Conservation (phyloP, 2,113 vertebrate species). For the Hyperoodon ampullatus region DNA sequence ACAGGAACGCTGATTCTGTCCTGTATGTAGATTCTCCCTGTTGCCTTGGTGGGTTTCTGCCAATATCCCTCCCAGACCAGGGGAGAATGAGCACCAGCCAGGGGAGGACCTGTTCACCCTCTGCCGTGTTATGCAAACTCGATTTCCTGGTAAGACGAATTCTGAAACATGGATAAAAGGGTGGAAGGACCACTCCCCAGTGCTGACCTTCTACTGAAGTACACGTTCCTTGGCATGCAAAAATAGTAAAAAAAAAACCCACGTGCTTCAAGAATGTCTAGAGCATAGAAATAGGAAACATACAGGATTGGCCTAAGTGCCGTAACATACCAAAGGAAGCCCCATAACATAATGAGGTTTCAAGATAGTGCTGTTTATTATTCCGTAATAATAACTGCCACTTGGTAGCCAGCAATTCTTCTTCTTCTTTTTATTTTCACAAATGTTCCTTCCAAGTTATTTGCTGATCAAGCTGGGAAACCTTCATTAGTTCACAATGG, state of each 20-base stretch:
- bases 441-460: not conserved
- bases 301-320: not conserved
- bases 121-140: not conserved
- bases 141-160: not conserved
- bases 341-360: not conserved
- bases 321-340: not conserved
- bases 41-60: not conserved
- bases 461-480: not conserved
- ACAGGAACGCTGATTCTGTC: not conserved
- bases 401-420: not conserved
- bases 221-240: not conserved
- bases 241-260: not conserved
- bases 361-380: not conserved
- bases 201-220: not conserved
- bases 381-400: not conserved
- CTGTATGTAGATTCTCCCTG: not conserved
- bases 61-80: not conserved
- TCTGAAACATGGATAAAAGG: not conserved
- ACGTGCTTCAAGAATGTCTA: not conserved
- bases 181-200: too few relatives aligned
- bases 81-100: not conserved
- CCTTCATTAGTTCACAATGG: not conserved
- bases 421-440: not conserved
- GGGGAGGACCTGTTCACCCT: not conserved
- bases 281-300: not conserved